Percentiles rank a stretch among this genome's conserved stretches.
Conservation (phyloP, 2,797 vertebrate species). For the Zenarchopterus dispar region DNA sequence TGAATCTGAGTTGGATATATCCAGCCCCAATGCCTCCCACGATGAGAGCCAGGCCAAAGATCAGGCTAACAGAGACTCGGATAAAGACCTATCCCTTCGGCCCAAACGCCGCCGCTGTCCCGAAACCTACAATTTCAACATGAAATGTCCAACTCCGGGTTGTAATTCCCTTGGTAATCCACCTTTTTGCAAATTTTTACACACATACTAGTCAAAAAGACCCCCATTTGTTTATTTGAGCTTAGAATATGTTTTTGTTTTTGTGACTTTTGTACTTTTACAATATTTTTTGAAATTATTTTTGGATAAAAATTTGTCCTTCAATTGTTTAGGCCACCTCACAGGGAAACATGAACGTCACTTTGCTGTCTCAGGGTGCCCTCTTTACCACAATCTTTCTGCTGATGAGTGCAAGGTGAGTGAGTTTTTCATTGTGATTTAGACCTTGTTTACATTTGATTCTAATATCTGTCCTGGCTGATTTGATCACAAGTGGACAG, state of each 20-base stretch:
- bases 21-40: conserved; percentile 95
- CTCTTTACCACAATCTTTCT: conserved; percentile 97
- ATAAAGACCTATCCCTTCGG: conserved; percentile 95
- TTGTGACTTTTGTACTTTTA: neutral
- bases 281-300: neutral
- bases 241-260: too few relatives aligned
- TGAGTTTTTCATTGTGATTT: neutral
- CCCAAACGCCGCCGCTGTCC: conserved; percentile 98
- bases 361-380: conserved; percentile 97
- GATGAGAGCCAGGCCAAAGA: conserved; percentile 96
- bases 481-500: too few relatives aligned
- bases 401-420: conserved; percentile 97
- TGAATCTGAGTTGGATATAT: conserved; percentile 98
- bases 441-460: too few relatives aligned
- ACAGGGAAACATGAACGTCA: conserved; percentile 98
- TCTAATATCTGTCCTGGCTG: too few relatives aligned
- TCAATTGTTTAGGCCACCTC: conserved; percentile 86
- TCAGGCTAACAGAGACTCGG: conserved; percentile 91
- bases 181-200: neutral
- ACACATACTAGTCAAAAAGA: too few relatives aligned
- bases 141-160: conserved; percentile 98
- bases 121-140: conserved; percentile 99
- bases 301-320: neutral
- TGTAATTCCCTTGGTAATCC: conserved; percentile 94
- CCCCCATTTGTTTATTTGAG: too few relatives aligned